A percentile compares a stretch with the other conserved stretches of the same genome.
Evolutionary conservation across 2,797 vertebrate species (phyloP).

Genomic region (Pristis pectinata): DNA sequence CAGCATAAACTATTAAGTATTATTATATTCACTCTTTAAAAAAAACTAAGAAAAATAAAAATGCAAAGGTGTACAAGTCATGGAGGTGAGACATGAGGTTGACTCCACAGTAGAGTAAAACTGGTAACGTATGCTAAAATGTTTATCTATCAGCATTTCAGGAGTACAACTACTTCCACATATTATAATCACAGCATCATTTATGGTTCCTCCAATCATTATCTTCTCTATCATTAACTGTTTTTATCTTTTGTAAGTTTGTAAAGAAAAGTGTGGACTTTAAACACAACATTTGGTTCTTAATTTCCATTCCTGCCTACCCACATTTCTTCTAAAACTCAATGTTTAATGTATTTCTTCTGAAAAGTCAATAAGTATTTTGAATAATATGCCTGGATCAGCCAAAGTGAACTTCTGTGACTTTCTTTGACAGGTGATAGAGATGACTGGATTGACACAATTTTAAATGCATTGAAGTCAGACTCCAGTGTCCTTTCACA

Average conservation of each 20-base stretch:
- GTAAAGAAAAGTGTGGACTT: not conserved
- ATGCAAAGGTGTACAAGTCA: not conserved
- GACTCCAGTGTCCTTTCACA: conserved; percentile 54
- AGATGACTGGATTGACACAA: conserved; percentile 80
- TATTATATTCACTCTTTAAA: not conserved
- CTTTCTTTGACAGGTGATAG: conserved; percentile 67
- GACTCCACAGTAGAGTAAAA: not conserved
- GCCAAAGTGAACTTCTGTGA: not conserved
- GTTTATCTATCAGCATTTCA: not conserved
- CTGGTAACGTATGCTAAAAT: not conserved
- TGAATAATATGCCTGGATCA: not conserved
- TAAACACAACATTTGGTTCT: not conserved
- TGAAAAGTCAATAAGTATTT: not conserved
- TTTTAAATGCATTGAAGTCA: conserved; percentile 66
- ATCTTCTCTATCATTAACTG: not conserved
- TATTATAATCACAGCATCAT: not conserved
- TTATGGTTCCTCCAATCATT: not conserved
- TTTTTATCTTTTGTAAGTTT: not conserved
- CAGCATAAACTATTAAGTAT: not conserved
- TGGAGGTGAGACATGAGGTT: not conserved
- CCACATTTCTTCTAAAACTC: not conserved
- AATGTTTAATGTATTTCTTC: not conserved
- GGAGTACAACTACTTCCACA: not conserved
- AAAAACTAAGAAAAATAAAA: not conserved
- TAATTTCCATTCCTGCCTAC: not conserved